Percentiles rank a stretch among this genome's conserved stretches.
These are phyloP conservation scores for Drosophila hamatofila DNA, from an alignment of 2,888 invertebrate species.

Conservation along the genomic window DNA sequence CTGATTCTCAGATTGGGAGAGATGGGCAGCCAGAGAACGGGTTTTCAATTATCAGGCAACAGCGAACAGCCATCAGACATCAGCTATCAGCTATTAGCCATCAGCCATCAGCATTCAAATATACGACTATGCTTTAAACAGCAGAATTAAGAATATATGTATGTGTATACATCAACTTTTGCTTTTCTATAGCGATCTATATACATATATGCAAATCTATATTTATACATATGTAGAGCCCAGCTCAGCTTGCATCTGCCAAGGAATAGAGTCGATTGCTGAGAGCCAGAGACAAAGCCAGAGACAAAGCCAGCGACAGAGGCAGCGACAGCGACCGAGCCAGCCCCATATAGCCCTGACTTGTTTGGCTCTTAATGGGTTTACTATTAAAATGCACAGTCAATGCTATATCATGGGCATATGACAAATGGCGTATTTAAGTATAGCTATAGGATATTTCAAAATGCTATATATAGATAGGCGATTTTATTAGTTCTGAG, in stretches of 20 bases:
- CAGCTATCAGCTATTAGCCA: not conserved
- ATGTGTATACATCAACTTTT: slow-evolving; percentile 31
- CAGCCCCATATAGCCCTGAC: slow-evolving; percentile 11
- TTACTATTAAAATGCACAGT: slow-evolving; percentile 28
- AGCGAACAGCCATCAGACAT: not conserved
- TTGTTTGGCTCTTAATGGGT: slow-evolving; percentile 39
- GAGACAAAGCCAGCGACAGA: not conserved
- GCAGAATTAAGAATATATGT: not conserved
- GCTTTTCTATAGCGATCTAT: slow-evolving; percentile 34
- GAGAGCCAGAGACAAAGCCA: not conserved
- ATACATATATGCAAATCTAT: not conserved
- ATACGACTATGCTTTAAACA: slow-evolving; percentile 20
- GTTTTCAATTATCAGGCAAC: slow-evolving; percentile 42
- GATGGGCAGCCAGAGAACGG: slow-evolving; percentile 30
- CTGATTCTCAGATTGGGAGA: slow-evolving; percentile 9
- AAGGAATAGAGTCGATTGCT: slow-evolving; percentile 18
- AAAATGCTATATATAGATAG: not conserved
- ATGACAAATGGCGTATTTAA: slow-evolving; percentile 2
- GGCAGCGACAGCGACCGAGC: not conserved
- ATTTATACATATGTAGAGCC: not conserved
- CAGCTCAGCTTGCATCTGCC: slow-evolving; percentile 11
- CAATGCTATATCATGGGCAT: slow-evolving; percentile 15
- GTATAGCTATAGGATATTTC: not conserved
- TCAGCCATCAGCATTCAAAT: slow-evolving; percentile 32
- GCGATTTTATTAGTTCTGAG: not conserved